A percentile compares a stretch with the other conserved stretches of the same genome.
Evolutionary conservation across 92 coral and sea anemone species (phyloP).

Genomic region (Palythoa heliodiscus): DNA sequence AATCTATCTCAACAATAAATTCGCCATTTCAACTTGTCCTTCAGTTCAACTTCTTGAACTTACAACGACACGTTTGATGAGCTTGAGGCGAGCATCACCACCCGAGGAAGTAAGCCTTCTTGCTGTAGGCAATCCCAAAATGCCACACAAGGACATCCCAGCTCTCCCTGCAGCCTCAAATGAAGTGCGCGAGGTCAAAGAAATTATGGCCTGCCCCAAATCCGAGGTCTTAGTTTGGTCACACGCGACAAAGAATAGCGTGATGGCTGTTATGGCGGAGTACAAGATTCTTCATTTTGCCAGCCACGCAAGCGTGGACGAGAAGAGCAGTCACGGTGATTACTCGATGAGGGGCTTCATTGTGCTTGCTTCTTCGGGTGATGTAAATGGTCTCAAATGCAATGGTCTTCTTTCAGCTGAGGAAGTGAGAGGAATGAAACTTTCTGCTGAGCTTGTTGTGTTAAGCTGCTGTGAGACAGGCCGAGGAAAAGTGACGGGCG

Average conservation of each 20-base stretch:
- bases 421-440: constrained; percentile 55
- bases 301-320: constrained; percentile 62
- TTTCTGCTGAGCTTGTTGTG: constrained; percentile 69
- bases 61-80: constrained; percentile 13
- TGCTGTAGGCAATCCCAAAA: constrained; percentile 69
- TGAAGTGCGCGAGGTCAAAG: constrained; percentile 62
- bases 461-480: constrained; percentile 71
- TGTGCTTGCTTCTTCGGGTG: constrained; percentile 55
- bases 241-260: constrained; percentile 55
- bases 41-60: constrained; percentile 60
- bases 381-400: constrained; percentile 11
- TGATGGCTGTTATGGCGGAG: constrained; percentile 51
- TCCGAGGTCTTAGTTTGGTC: constrained; percentile 47
- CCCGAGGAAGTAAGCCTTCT: constrained; percentile 51
- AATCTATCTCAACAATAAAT: constrained; percentile 50
- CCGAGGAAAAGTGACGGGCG: constrained; percentile 69
- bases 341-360: constrained; percentile 61
- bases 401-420: constrained; percentile 66
- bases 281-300: constrained; percentile 63
- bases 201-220: constrained; percentile 46
- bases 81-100: constrained; percentile 5
- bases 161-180: constrained; percentile 55
- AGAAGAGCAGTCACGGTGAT: constrained; percentile 59
- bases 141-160: constrained; percentile 54
- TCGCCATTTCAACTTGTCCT: constrained; percentile 63